A percentile compares a stretch with the other conserved stretches of the same genome.
phyloP scores from a whole-genome alignment of 2,113 vertebrate genomes.

The Polyodon spathula region DNA sequence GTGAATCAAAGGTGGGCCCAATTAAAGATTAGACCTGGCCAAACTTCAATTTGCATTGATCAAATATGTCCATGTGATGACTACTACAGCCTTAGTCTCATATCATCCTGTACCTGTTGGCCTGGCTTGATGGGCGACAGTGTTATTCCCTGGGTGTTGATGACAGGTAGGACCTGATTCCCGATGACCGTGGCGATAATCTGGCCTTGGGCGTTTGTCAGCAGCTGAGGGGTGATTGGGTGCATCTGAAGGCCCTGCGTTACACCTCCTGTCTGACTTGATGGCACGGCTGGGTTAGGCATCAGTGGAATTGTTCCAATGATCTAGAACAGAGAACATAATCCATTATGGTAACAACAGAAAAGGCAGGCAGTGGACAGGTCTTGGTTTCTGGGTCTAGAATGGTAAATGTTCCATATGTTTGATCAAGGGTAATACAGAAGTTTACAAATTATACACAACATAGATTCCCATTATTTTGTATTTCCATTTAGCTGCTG shows the following conservation, averaged over 20 bases:
- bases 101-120: conserved; percentile 72
- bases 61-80: no score
- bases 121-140: conserved; percentile 95
- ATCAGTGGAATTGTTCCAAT: conserved; percentile 97
- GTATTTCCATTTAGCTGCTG: no score
- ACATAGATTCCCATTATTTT: no score
- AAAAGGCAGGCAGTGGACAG: no score
- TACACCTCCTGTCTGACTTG: conserved; percentile 76
- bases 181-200: conserved; percentile 98
- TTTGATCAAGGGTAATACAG: no score
- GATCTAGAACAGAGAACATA: conserved; percentile 66
- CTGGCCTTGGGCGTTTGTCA: conserved; percentile 98
- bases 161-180: conserved; percentile 97
- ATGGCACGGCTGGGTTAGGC: conserved; percentile 82
- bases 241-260: conserved; percentile 92
- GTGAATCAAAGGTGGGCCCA: no score
- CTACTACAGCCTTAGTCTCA: neutral
- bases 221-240: conserved; percentile 92
- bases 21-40: no score
- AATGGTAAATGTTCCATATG: no score
- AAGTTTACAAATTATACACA: no score
- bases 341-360: no score
- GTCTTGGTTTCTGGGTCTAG: no score
- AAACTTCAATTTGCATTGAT: no score
- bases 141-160: conserved; percentile 98